Base-by-base conservation (phyloP, 2,888 invertebrate species). In the Leistus spinibarbis region DNA sequence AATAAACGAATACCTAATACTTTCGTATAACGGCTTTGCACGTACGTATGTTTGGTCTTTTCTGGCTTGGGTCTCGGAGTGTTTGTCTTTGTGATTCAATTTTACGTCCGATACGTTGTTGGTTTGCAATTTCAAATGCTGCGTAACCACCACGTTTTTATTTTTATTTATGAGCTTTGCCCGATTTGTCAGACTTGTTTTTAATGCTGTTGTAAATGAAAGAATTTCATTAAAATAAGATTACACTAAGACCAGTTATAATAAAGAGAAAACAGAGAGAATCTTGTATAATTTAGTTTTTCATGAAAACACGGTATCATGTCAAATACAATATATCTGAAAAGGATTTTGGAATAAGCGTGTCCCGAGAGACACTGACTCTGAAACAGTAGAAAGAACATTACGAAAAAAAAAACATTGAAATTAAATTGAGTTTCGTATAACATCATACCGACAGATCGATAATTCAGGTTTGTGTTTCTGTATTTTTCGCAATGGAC, bases 51-150 rank as follows among this genome's bases (percentile, higher is more conserved):
- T 7, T 9, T 27, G 27, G 27, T 27, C 1, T 27, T 7, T 27
- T 27, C 40, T 40, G 40, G 40, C 13, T 7, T 13, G 3, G n/a
- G n/a, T n/a, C n/a, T 66, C 20, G 54, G 68, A 68, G 53, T 68
- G 68, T 68, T 68, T 68, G 56, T 54, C 68, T 68, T 68, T 68
- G 68, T 68, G 68, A 68, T 68, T 68, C 56, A 22, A 68, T 68
- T 68, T 68, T 54, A 56, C 56, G 68, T 23, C 56, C 68, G 68
- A 68, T 40, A 40, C 40, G 40, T 40, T 40, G 40, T 40, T 40
- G 40, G 40, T 40, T 40, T 40, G 54, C 56, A 17, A 68, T 56
- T 56, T 56, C 56, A 54, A 54, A 23, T 54, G 20, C 68, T 68
- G 16, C 7, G 10, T 40, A 40, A 13, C 57, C 57, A 13, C 57